Evolutionary conservation across 2,797 vertebrate genomes (phyloP), one percentile per base, ranked within the genome.

Genomic region (Macropodus opercularis): DNA sequence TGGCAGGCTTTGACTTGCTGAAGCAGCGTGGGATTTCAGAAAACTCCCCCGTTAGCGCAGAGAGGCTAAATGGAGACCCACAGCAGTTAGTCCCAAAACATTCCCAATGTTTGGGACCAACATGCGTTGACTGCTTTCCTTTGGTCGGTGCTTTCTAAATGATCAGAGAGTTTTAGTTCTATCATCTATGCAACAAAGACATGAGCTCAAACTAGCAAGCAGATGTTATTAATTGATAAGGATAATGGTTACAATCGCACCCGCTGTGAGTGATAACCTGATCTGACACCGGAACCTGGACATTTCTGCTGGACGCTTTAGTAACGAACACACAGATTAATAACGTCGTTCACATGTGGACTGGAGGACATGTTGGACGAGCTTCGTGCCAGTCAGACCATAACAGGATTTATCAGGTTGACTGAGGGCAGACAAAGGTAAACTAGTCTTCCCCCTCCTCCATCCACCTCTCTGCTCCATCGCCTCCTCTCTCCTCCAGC

Each of bases 1-100:
- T 35, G 23, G 66, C 85, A 80, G 71, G 81, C 81, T 82, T 75
- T 63, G 80, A 85, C 79, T 83, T 80, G 81, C 60, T 54, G 54
- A 69, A 56, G 52, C 55, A 53, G 14, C 17, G 39, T 5, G n/a
- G 34, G 48, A 55, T 29, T 59, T 50, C 62, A 60, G 35, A 46
- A 68, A 74, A 53, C 63, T 80, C 72, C 67, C 69, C 43, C 23
- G 1, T 7, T 3, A n/a, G n/a, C n/a, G n/a, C n/a, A n/a, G n/a
- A n/a, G n/a, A n/a, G 26, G 5, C 26, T 8, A 27, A 27, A 8
- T 27, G 8, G 26, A 27, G 5, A 8, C 8, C n/a, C n/a, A n/a
- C n/a, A n/a, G n/a, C n/a, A n/a, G n/a, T n/a, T n/a, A n/a, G n/a
- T n/a, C n/a, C n/a, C n/a, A n/a, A n/a, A n/a, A n/a, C n/a, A n/a